Evolutionary conservation across 2,113 vertebrate species (phyloP).

Genomic region (Galbula dea): DNA sequence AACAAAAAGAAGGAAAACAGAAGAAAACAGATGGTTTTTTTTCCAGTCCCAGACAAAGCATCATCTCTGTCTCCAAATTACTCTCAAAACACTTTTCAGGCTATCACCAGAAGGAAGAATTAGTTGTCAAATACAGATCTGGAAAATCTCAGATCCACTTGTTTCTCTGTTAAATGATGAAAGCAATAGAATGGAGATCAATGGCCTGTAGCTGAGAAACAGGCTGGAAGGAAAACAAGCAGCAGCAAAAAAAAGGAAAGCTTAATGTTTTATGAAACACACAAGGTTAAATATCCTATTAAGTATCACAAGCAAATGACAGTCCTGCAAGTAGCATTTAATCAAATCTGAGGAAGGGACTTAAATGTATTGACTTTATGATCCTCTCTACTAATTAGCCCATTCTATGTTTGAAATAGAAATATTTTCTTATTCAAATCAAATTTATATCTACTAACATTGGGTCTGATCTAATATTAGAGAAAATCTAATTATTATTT

Average conservation of each 20-base stretch:
- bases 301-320: not conserved
- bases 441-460: not conserved
- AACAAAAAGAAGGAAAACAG: not conserved
- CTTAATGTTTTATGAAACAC: not conserved
- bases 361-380: not conserved
- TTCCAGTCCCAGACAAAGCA: not conserved
- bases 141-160: not conserved
- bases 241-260: not conserved
- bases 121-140: not conserved
- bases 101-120: not conserved
- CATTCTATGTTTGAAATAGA: not conserved
- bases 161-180: not conserved
- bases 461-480: not conserved
- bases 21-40: not conserved
- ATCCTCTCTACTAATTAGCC: not conserved
- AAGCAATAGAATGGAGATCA: not conserved
- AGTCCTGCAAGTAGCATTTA: slow-evolving; percentile 15
- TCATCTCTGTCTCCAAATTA: not conserved
- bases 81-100: not conserved
- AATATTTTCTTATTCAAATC: slow-evolving; percentile 32
- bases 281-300: not conserved
- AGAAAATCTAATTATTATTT: slow-evolving; percentile 19
- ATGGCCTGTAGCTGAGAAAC: not conserved
- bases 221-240: not conserved
- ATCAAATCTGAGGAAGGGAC: slow-evolving; percentile 1